Base-by-base conservation (phyloP, 1,140 invertebrate genomes). In the Wiebesia pumilae region DNA sequence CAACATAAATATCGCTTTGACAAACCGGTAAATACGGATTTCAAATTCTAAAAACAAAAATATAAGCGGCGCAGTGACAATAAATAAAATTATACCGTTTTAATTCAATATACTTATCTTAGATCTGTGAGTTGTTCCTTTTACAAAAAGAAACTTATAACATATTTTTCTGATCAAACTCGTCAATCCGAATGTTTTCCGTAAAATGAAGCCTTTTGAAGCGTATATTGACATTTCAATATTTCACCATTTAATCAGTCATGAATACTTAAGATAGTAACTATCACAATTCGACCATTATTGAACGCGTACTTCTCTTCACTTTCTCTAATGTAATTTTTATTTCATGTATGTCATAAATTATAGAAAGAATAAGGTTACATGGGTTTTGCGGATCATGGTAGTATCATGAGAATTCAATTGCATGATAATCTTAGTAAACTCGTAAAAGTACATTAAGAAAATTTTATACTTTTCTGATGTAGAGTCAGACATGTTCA, bases 1-100 rank as follows among this genome's bases (percentile, higher is more conserved):
- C 86, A 90, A 91, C 92, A 93, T 93, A 93, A 93, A 93, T 93
- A 93, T 92, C 89, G 80, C 89, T 93, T 93, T 93, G 92, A 91
- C 91, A 91, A 90, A 87, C 90, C 88, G 88, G 91, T 91, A 93
- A 93, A 93, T 93, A 91, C 89, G 91, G 89, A 92, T 92, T 84
- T 47, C 30, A 67, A 47, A 82, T 93, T 92, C 90, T 92, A 90
- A 92, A 92, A 93, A 92, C 91, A 92, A 85, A 86, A 86, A 69
- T 78, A 40, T 81, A 69, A 47, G 54, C 83, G 27, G 38, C 27
- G 27, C 58, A 27, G 7, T 62, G 9, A 16, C 27, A 10, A 62
- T 27, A 62, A 62, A 24, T 14, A 27, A 27, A 54, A 62, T 62
- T 14, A 14, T 62, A 62, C 58, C 10, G 3, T 27, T 27, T 62